Evolutionary conservation across 2,888 invertebrate genomes (phyloP), one percentile per base, ranked within the genome.

Genomic region (Biston betularia): DNA sequence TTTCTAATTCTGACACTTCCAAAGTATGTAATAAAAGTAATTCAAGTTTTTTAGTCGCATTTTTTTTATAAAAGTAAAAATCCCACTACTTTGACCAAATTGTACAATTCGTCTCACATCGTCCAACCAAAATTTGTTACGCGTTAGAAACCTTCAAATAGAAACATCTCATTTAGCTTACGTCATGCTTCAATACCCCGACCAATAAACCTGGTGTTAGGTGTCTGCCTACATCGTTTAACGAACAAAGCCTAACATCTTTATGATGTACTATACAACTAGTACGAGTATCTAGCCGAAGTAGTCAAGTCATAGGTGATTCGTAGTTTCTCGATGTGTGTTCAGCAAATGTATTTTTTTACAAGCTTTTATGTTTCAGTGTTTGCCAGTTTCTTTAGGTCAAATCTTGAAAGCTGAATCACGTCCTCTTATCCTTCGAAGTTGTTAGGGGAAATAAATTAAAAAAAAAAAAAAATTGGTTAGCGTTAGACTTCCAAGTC

Each of bases 161-260:
- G 59, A 67, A 59, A 63, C 59, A 55, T 67, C 63, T 67, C 63
- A 67, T 67, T 63, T 46, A 33, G 62, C 63, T 67, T 59, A 67
- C 67, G 67, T 67, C 67, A 67, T 63, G 53, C 62, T 33, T 48
- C 58, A 57, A 65, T 61, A 66, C 61, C 57, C 48, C 45, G 40
- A 48, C 46, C 50, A 56, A 63, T 67, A 67, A 63, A 67, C 42
- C 50, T 42, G 65, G 62, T 59, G 49, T 63, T 54, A 50, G 63
- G 63, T 60, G 50, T 67, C 67, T 63, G 67, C 67, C 63, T 63
- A 67, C 67, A 62, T 63, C 67, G 55, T 67, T 67, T 67, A 63
- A 35, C 62, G 53, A 46, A 66, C 62, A 50, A 63, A 54, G 58
- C 59, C 49, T 55, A 55, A 55, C 42, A 46, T 24, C 48, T 65